Evolutionary conservation across 2,113 vertebrate species (phyloP).

Genomic region (Menura novaehollandiae): DNA sequence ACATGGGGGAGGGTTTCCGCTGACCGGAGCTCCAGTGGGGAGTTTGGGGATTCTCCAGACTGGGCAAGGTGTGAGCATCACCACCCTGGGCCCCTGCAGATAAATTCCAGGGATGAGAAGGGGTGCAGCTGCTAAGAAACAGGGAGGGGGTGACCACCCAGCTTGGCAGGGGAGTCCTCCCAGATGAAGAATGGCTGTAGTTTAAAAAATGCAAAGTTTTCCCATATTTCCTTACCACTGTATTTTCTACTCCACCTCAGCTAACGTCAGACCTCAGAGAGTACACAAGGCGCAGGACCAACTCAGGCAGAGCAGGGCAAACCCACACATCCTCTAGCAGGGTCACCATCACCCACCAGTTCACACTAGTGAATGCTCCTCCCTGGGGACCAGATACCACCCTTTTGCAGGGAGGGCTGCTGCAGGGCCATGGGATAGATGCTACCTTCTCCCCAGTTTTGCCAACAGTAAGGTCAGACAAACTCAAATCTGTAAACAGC

Average conservation of each 20-base stretch:
- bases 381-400: background rate
- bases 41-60: background rate
- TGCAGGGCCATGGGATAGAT: background rate
- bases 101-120: background rate
- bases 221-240: background rate
- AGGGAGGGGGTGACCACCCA: fast-evolving
- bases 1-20: background rate
- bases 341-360: background rate
- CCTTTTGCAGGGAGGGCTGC: background rate
- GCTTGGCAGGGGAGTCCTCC: background rate
- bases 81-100: background rate
- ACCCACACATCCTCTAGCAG: background rate
- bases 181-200: background rate
- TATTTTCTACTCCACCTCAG: background rate
- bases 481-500: background rate
- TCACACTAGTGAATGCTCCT: background rate
- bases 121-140: background rate
- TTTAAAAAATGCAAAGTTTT: background rate
- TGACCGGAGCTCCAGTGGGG: fast-evolving
- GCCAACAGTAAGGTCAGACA: background rate
- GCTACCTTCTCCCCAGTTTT: background rate
- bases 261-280: background rate
- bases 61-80: background rate
- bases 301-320: fast-evolving
- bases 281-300: background rate